Percentiles rank a stretch among this genome's conserved stretches.
Evolutionary conservation across 30 jellyfish, hydroid and myxozoan species (phyloP).

Genomic region (Mastigias papua): DNA sequence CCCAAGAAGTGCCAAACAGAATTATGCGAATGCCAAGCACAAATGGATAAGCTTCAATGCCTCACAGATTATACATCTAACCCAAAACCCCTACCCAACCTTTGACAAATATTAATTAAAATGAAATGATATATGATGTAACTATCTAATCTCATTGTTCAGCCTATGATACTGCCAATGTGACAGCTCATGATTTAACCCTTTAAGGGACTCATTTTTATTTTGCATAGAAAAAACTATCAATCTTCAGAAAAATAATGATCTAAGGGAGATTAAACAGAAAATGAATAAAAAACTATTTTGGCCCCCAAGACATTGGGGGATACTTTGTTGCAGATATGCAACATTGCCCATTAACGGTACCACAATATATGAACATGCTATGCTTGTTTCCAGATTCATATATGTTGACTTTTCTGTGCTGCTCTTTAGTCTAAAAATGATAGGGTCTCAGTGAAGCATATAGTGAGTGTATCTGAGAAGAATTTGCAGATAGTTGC

Average conservation of each 20-base stretch:
- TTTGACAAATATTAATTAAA: neutral
- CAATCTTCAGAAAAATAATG: neutral
- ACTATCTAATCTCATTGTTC: neutral
- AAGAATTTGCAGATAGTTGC: no score
- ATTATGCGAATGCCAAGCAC: neutral
- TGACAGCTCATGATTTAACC: neutral
- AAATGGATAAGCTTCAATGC: neutral
- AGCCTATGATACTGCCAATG: neutral
- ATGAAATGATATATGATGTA: neutral
- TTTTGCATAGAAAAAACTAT: neutral
- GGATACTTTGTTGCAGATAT: conserved; percentile 41
- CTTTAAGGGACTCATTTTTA: neutral
- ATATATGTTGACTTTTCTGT: no score
- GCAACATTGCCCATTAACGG: conserved; percentile 43
- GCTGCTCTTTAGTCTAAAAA: neutral
- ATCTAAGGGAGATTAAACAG: neutral
- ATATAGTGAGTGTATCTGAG: neutral
- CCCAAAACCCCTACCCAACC: neutral
- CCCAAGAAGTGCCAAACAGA: neutral
- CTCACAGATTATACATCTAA: neutral
- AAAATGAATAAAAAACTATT: neutral
- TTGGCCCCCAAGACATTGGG: conserved; percentile 13
- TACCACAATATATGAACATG: no score
- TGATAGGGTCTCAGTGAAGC: neutral
- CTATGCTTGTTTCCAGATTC: no score